Conservation (phyloP, 2,113 vertebrate genomes). For the Nibea albiflora region DNA sequence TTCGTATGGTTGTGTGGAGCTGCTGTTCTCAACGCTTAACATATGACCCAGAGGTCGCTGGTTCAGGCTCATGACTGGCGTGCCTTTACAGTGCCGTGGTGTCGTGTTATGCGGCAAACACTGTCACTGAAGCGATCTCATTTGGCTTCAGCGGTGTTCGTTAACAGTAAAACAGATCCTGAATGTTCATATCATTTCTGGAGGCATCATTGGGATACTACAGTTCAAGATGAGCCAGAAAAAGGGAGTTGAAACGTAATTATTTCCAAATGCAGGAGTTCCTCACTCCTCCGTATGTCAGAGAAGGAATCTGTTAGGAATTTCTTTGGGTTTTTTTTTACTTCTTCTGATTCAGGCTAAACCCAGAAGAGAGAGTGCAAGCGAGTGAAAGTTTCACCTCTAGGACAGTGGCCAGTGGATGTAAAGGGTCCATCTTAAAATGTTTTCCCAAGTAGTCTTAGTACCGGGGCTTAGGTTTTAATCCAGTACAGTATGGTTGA, state of each 20-base stretch:
- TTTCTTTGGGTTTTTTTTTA: constrained; percentile 31
- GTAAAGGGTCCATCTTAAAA: constrained; percentile 5
- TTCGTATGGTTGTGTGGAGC: constrained; percentile 56
- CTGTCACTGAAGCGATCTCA: constrained; percentile 2
- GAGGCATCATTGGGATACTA: constrained; percentile 6
- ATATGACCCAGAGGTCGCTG: constrained; percentile 62
- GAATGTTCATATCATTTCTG: constrained; percentile 6
- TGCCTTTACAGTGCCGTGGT: constrained; percentile 53
- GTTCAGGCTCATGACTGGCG: constrained; percentile 65
- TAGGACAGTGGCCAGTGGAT: constrained; percentile 3
- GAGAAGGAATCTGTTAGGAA: constrained; percentile 28
- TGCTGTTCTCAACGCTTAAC: constrained; percentile 68
- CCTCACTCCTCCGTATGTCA: constrained; percentile 5
- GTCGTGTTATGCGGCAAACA: constrained; percentile 34
- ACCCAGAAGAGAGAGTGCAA: background rate
- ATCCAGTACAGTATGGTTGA: constrained; percentile 53
- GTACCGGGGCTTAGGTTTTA: constrained; percentile 40
- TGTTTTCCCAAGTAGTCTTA: constrained; percentile 3
- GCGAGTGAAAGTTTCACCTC: constrained; percentile 8
- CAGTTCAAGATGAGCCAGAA: background rate
- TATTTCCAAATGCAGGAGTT: constrained; percentile 46
- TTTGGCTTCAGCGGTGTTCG: constrained; percentile 6
- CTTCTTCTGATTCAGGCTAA: background rate
- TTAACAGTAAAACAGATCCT: constrained; percentile 9
- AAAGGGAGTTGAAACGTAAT: constrained; percentile 15